phyloP scores from a whole-genome alignment of 1,140 invertebrate species.

The Zaprionus vittiger region DNA sequence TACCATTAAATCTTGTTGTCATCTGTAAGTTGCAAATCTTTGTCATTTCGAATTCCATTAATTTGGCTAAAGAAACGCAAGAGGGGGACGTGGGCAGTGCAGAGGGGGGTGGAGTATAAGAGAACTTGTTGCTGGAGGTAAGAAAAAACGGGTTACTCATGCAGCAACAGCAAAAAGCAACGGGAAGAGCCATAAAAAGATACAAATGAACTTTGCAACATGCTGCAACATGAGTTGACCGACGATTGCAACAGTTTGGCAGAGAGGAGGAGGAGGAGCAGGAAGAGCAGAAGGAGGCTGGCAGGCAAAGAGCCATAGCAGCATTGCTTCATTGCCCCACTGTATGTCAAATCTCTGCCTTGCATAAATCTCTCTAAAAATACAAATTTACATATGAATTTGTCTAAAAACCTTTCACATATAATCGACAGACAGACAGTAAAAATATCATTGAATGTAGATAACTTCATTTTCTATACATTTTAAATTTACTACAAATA shows the following conservation, averaged over 20 bases:
- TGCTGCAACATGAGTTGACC: neutral
- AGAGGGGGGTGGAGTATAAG: neutral
- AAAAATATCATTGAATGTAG: too few relatives aligned
- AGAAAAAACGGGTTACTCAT: conserved; percentile 32
- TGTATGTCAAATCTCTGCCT: too few relatives aligned
- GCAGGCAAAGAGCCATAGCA: neutral
- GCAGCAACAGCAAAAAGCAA: conserved; percentile 26
- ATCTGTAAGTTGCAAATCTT: neutral
- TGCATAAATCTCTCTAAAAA: neutral
- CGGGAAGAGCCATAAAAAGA: conserved; percentile 36
- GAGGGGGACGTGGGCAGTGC: neutral
- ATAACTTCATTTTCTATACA: too few relatives aligned
- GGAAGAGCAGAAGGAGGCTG: neutral
- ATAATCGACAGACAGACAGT: too few relatives aligned
- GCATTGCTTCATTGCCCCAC: neutral
- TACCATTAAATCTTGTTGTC: neutral
- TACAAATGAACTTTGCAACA: conserved; percentile 32
- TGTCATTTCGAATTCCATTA: conserved; percentile 4
- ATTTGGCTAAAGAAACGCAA: neutral
- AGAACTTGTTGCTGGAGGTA: conserved; percentile 14
- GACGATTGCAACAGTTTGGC: conserved; percentile 12
- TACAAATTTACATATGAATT: neutral
- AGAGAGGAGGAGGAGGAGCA: neutral
- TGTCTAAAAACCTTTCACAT: too few relatives aligned
- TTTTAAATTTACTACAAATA: too few relatives aligned